phyloP scores from a whole-genome alignment of 2,113 vertebrate species.

The Phodopus roborovskii region DNA sequence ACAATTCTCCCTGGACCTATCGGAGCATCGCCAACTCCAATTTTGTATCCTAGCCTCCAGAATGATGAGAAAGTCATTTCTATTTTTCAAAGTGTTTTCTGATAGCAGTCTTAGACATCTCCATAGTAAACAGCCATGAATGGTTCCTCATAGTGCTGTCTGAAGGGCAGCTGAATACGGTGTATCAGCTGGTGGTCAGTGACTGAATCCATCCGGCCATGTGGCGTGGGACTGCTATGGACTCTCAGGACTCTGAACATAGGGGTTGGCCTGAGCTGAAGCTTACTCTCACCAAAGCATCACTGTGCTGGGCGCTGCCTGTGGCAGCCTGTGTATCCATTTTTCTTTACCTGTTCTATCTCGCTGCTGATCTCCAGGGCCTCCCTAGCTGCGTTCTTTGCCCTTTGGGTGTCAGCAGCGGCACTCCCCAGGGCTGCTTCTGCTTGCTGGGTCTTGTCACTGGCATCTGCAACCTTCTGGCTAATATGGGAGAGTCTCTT shows the following conservation, averaged over 20 bases:
- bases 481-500: slow-evolving; percentile 88
- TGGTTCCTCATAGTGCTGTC: not conserved
- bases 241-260: not conserved
- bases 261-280: not conserved
- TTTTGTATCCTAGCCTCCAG: not conserved
- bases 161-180: not conserved
- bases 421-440: slow-evolving; percentile 82
- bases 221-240: accelerated
- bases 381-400: slow-evolving; percentile 59
- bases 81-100: not conserved
- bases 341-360: slow-evolving; percentile 89
- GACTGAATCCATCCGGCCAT: not conserved
- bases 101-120: not conserved
- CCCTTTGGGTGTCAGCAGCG: slow-evolving; percentile 70
- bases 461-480: slow-evolving; percentile 86
- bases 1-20: not conserved
- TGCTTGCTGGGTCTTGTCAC: slow-evolving; percentile 83
- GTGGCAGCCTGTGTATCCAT: accelerated
- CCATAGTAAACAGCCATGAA: not conserved
- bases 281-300: not conserved
- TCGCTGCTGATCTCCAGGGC: slow-evolving; percentile 81
- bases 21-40: not conserved
- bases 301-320: not conserved
- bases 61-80: not conserved
- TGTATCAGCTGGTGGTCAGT: not conserved